Evolutionary conservation across 30 jellyfish, hydroid and myxozoan species (phyloP).

Genomic region (Cassiopea andromeda): DNA sequence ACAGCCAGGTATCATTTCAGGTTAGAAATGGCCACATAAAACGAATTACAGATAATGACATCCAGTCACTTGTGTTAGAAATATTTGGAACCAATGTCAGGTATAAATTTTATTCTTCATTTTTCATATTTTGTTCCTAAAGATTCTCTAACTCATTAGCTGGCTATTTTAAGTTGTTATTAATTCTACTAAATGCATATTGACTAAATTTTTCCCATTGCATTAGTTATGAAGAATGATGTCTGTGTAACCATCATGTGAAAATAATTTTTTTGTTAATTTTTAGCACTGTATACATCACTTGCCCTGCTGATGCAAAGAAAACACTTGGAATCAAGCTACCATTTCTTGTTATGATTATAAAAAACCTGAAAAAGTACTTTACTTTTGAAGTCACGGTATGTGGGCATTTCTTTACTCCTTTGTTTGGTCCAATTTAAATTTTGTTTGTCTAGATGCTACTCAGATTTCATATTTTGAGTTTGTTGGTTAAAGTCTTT

Average conservation of each 20-base stretch:
- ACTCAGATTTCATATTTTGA: too few species aligned
- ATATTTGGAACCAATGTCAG: conserved; percentile 99
- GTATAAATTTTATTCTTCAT: conserved; percentile 27
- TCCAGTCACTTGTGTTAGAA: conserved; percentile 95
- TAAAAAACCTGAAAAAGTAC: conserved; percentile 91
- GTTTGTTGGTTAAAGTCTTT: too few species aligned
- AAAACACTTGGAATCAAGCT: conserved; percentile 92
- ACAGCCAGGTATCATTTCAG: conserved; percentile 14
- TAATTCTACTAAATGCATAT: too few species aligned
- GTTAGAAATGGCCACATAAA: conserved; percentile 97
- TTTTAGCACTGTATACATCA: conserved; percentile 86
- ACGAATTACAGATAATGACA: conserved; percentile 94
- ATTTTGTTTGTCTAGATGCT: too few species aligned
- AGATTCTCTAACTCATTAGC: too few species aligned
- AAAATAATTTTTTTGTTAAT: conserved; percentile 10
- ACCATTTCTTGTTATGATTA: conserved; percentile 94
- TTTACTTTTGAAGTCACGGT: conserved; percentile 96
- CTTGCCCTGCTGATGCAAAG: conserved; percentile 93
- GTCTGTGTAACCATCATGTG: too few species aligned
- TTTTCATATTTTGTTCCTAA: too few species aligned
- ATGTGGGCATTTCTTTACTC: neutral
- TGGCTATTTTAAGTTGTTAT: too few species aligned
- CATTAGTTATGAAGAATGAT: too few species aligned
- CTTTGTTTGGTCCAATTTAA: neutral
- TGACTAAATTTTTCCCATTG: too few species aligned